Conservation (phyloP, 2,113 vertebrate species). For the Athene noctua region DNA sequence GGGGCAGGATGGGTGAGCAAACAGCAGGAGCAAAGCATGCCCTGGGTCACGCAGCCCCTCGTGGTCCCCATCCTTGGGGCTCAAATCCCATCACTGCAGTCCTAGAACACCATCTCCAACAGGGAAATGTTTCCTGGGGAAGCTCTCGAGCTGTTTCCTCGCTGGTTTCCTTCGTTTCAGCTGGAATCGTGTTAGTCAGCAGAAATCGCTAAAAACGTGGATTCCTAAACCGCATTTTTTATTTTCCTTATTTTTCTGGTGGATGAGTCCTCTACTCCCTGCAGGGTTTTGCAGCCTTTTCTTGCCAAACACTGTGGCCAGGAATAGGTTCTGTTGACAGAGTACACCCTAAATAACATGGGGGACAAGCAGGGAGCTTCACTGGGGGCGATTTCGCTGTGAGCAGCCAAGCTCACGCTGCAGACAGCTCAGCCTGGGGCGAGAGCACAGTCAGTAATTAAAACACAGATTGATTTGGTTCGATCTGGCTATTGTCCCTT, state of each 20-base stretch:
- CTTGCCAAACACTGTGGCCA: rapidly evolving
- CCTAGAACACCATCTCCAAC: not conserved
- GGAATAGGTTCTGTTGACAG: not conserved
- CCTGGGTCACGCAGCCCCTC: not conserved
- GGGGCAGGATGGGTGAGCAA: not conserved
- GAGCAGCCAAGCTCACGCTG: not conserved
- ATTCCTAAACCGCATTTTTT: not conserved
- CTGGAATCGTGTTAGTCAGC: not conserved
- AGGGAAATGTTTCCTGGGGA: rapidly evolving
- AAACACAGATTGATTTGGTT: constrained; percentile 33
- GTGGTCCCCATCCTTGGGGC: not conserved
- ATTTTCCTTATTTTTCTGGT: not conserved
- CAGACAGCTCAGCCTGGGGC: not conserved
- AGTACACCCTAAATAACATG: not conserved
- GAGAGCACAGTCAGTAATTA: constrained; percentile 21
- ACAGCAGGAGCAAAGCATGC: not conserved
- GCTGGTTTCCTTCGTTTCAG: rapidly evolving
- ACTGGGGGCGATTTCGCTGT: not conserved
- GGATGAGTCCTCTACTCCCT: not conserved
- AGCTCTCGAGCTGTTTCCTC: not conserved
- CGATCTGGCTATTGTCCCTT: not conserved
- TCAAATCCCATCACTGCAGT: rapidly evolving
- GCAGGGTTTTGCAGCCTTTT: rapidly evolving
- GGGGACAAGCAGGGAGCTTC: not conserved
- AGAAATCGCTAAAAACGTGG: not conserved